Base-by-base conservation (phyloP, 2,888 invertebrate species). In the Epinotia bilunana region DNA sequence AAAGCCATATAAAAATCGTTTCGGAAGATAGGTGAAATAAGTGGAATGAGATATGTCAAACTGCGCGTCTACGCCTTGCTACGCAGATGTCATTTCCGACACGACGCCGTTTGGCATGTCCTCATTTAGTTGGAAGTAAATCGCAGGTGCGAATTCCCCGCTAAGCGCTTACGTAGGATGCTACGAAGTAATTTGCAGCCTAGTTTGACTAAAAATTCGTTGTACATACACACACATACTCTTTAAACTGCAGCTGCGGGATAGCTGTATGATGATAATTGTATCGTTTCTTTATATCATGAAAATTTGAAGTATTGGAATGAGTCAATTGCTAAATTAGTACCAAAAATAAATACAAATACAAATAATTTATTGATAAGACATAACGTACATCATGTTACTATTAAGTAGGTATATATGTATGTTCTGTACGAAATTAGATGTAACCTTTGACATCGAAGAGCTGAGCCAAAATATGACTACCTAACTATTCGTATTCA, bases 41-140 rank as follows among this genome's bases (percentile, higher is more conserved):
- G 55, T 57, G 64, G 60, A 74, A 74, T 74, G 70, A 71, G 74
- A 65, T 71, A 65, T 64, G 60, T 64, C 43, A 60, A 63, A 70
- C 64, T 71, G 74, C 74, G 70, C 11, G 55, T 57, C 70, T 67
- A 39, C 53, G 53, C n/a, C 20, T 20, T 20, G 18, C 46, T 49
- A 73, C 67, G 64, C 74, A 71, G 64, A 74, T 60, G 74, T 71
- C 74, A 64, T 70, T 74, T 74, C 74, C 74, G 74, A 60, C 58
- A 18, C 46, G 49, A 18, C 64, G 64, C 70, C 74, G 64, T 57
- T 64, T 39, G 70, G 60, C 70, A 49, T 63, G 69, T 46, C 64
- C 49, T 71, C 63, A 60, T 71, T 74, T 71, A 74, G 58, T 18
- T 46, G 68, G 28, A 58, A 28, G 72, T 13, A 46, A 57, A 57